A percentile compares a stretch with the other conserved stretches of the same genome.
Conservation (phyloP, 2,113 vertebrate genomes). For the Indicator indicator region DNA sequence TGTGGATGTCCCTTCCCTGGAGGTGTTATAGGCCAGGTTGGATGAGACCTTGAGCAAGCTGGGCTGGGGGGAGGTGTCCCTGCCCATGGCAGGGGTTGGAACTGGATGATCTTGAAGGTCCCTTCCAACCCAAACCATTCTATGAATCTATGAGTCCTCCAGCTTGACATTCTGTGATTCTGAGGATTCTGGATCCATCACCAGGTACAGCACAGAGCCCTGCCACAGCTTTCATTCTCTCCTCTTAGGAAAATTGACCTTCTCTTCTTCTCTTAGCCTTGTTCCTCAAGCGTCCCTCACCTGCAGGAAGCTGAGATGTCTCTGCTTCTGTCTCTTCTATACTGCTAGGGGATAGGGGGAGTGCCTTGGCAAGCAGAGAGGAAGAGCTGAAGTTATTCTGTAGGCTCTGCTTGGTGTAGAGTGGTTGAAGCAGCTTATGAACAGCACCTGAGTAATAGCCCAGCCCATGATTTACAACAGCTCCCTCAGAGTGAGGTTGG, state of each 20-base stretch:
- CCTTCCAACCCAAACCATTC: too few relatives aligned
- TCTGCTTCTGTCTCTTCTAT: fast-evolving
- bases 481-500: not conserved
- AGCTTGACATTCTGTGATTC: too few relatives aligned
- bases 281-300: not conserved
- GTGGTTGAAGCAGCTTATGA: not conserved
- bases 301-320: fast-evolving
- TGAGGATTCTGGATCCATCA: not conserved
- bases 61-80: too few relatives aligned
- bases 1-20: too few relatives aligned
- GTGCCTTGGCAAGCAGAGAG: not conserved
- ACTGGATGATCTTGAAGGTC: too few relatives aligned
- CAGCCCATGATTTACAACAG: not conserved
- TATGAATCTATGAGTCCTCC: too few relatives aligned
- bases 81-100: too few relatives aligned
- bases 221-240: not conserved
- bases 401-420: not conserved
- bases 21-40: too few relatives aligned
- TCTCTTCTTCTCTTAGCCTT: not conserved
- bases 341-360: not conserved
- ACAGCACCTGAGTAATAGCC: not conserved
- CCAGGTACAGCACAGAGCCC: not conserved
- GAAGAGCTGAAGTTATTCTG: not conserved
- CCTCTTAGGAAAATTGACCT: not conserved
- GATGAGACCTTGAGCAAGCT: too few relatives aligned